Evolutionary conservation across 1,140 invertebrate genomes (phyloP).

Genomic region (Drosophila pectinifera): DNA sequence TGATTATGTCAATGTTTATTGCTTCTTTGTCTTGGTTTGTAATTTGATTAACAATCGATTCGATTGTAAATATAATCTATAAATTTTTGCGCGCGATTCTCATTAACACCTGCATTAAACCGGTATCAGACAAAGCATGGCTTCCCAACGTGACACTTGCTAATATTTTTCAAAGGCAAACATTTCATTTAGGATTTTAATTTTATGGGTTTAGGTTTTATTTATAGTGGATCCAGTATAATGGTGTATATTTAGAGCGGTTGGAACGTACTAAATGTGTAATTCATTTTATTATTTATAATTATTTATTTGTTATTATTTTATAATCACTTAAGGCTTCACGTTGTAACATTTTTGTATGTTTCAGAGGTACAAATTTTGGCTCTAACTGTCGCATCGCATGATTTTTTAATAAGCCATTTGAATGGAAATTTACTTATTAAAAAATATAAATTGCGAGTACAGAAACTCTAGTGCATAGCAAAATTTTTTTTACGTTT

Average conservation of each 20-base stretch:
- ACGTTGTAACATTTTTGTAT: not conserved
- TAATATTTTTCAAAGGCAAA: slow-evolving; percentile 16
- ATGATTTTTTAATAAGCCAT: not conserved
- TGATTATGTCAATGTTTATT: not conserved
- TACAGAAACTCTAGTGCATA: no score
- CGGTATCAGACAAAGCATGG: slow-evolving; percentile 35
- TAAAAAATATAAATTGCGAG: no score
- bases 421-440: no score
- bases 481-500: not conserved
- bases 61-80: slow-evolving; percentile 39
- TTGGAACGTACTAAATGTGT: not conserved
- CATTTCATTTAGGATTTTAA: not conserved
- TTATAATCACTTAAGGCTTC: not conserved
- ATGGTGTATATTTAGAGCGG: not conserved
- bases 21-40: slow-evolving; percentile 24
- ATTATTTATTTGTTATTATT: not conserved
- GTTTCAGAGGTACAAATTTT: no score
- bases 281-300: no score
- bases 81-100: not conserved
- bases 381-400: no score
- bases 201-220: not conserved
- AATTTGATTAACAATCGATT: slow-evolving; percentile 39
- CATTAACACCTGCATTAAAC: slow-evolving; percentile 38
- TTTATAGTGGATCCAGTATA: not conserved
- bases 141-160: slow-evolving; percentile 43